Percentiles rank a stretch among this genome's conserved stretches.
These are phyloP conservation scores for Syngnathus floridae DNA, from an alignment of 2,113 vertebrate species.

Conservation along the genomic window DNA sequence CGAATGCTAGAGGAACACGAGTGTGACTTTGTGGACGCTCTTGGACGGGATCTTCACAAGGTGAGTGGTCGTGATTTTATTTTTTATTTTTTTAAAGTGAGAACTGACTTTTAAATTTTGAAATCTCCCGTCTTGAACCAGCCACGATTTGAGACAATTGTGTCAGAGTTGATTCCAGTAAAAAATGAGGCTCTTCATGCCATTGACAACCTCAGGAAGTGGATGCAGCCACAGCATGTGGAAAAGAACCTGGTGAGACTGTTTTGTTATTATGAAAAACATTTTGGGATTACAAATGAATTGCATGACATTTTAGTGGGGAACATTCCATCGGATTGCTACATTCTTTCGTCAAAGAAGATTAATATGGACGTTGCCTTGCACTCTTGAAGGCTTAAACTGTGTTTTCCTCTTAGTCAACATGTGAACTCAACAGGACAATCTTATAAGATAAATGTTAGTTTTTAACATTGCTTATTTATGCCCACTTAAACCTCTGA, in stretches of 20 bases:
- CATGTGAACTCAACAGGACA: background rate
- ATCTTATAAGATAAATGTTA: too few species aligned
- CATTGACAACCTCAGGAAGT: constrained; percentile 67
- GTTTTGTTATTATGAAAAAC: background rate
- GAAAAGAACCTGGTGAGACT: constrained; percentile 69
- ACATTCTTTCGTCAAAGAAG: constrained; percentile 55
- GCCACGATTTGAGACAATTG: constrained; percentile 71
- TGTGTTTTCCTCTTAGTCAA: constrained; percentile 7
- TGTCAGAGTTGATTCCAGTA: constrained; percentile 66
- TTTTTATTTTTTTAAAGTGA: background rate
- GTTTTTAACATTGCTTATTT: too few species aligned
- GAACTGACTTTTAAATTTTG: background rate
- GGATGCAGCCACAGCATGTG: constrained; percentile 68
- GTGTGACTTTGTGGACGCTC: constrained; percentile 68
- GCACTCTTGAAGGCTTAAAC: constrained; percentile 11
- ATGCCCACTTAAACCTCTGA: too few species aligned
- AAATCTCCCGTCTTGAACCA: constrained; percentile 18
- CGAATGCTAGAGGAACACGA: constrained; percentile 69
- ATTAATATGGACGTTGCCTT: constrained; percentile 46
- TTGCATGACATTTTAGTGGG: constrained; percentile 16
- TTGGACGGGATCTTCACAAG: constrained; percentile 69
- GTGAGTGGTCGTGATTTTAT: constrained; percentile 28
- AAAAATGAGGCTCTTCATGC: constrained; percentile 72
- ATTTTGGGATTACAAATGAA: constrained; percentile 22
- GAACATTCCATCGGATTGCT: constrained; percentile 24